Base-by-base conservation (phyloP, 2,113 vertebrate species). In the Equus przewalskii region DNA sequence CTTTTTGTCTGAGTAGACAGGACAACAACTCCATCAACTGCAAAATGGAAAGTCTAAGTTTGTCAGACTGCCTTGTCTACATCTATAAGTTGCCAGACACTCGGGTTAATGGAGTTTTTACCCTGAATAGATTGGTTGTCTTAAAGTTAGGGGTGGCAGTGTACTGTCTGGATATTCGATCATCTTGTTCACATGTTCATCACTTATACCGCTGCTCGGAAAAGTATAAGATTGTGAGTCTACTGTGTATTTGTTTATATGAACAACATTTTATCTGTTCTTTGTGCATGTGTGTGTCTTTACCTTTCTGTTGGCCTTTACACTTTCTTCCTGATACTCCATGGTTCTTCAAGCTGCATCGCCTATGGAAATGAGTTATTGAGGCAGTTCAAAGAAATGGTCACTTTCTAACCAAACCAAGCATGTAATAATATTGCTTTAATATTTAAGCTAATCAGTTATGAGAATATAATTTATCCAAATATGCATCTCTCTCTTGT, bases 31-130 rank as follows among this genome's bases (percentile, higher is more conserved):
- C 28, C 21, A 58, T 84, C 72, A 36, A 81, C 49, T 69, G 6
- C 44, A 86, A 90, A 94, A n/a, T 26, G 13, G 79, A 94, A 96
- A 56, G 26, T 89, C 26, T 33, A 89, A 46, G 19, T n/a, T 96
- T 96, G 6, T 73, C 36, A 70, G 10, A 54, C 46, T 60, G 6
- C 4, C 92, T 75, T 94, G n/a, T 75, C 56, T 79, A 7, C 28
- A 30, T 28, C 22, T 69, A 0, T 67, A 95, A 83, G 10, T 93
- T 81, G 46, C 41, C 8, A 82, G 70, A 88, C 19, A 64, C 24
- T 21, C 11, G 73, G n/a, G 21, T 54, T 93, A 65, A 82, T 95
- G 46, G 36, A 69, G 78, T 58, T 95, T 86, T 70, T 64, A 79
- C 10, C 64, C 18, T 89, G 33, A 82, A 46, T 58, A 88, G 33